Evolutionary conservation across 2,888 invertebrate genomes (phyloP).

Genomic region (Biston stratarius): DNA sequence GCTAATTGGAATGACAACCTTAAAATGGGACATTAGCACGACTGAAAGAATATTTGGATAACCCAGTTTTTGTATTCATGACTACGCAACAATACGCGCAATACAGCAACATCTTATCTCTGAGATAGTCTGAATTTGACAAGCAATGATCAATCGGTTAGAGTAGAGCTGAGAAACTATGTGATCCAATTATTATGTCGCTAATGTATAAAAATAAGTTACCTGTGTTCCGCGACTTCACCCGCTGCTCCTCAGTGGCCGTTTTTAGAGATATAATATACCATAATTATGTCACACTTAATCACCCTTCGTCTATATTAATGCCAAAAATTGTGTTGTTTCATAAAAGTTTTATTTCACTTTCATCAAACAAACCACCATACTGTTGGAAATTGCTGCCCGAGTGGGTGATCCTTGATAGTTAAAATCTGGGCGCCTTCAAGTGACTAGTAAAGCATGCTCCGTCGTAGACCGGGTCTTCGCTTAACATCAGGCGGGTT

Average conservation of each 20-base stretch:
- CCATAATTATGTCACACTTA: no score
- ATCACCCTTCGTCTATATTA: no score
- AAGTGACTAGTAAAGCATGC: no score
- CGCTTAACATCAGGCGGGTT: no score
- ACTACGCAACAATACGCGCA: neutral
- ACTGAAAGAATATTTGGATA: neutral
- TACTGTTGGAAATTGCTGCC: no score
- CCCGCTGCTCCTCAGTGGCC: neutral
- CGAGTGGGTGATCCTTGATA: no score
- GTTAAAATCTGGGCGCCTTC: no score
- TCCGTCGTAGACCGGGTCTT: no score
- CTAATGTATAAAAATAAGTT: neutral
- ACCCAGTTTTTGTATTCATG: slow-evolving; percentile 5
- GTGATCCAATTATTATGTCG: slow-evolving; percentile 1
- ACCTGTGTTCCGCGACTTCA: neutral
- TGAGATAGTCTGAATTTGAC: slow-evolving; percentile 1
- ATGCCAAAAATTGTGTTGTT: no score
- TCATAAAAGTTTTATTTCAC: no score
- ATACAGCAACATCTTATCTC: slow-evolving; percentile 1
- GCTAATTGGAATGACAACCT: neutral
- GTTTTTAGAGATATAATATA: no score
- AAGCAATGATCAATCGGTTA: neutral
- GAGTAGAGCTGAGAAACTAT: neutral
- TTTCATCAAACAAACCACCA: no score
- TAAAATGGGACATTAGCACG: neutral